A percentile compares a stretch with the other conserved stretches of the same genome.
Conservation (phyloP, 2,888 invertebrate species). For the Dorcus hopei region DNA sequence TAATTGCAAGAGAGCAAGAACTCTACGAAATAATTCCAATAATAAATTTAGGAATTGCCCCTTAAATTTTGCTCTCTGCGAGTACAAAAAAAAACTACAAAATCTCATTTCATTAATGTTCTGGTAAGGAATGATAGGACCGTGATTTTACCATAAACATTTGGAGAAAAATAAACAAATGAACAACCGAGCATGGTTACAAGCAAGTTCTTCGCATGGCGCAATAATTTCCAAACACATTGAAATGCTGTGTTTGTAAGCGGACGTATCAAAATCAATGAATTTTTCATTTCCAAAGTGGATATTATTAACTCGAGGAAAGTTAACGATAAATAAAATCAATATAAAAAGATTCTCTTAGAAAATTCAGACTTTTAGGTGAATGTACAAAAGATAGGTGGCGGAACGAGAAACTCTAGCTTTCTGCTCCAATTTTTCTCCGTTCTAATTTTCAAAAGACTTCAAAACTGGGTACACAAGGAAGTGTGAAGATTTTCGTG, state of each 20-base stretch:
- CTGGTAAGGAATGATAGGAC: constrained; percentile 65
- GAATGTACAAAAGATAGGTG: no score
- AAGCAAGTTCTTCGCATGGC: constrained; percentile 14
- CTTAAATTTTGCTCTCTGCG: neutral
- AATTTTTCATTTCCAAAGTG: no score
- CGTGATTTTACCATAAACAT: constrained; percentile 60
- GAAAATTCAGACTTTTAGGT: constrained; percentile 27
- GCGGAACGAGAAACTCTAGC: no score
- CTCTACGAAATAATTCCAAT: neutral
- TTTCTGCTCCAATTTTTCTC: no score
- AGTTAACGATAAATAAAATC: constrained; percentile 7
- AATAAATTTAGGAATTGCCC: neutral
- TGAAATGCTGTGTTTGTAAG: neutral
- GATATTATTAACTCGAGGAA: neutral
- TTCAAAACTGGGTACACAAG: no score
- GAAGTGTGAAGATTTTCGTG: neutral
- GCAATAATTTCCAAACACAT: neutral
- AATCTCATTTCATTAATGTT: constrained; percentile 32
- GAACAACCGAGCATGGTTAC: constrained; percentile 33
- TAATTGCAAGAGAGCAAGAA: neutral
- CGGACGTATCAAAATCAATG: no score
- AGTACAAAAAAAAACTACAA: constrained; percentile 9
- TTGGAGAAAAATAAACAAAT: constrained; percentile 24
- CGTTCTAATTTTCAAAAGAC: no score
- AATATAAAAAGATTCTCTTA: constrained; percentile 14